Evolutionary conservation across 2,888 invertebrate species (phyloP).

Genomic region (Megastigmus dorsalis): DNA sequence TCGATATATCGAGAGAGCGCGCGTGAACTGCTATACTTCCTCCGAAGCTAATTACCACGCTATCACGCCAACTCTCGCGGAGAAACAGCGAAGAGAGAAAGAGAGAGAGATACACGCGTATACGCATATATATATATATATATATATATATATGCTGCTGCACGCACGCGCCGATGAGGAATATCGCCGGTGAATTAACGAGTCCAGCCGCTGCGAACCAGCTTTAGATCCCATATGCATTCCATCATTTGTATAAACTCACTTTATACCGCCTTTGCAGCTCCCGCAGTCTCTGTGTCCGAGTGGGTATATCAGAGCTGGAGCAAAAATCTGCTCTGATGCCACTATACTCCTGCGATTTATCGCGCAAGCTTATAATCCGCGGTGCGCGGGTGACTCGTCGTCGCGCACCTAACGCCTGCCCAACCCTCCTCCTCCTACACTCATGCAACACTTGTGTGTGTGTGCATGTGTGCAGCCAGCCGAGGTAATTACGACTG

Average conservation of each 20-base stretch:
- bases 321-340: not conserved
- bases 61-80: constrained; percentile 24
- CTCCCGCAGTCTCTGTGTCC: no score
- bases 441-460: no score
- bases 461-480: not conserved
- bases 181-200: no score
- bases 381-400: no score
- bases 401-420: no score
- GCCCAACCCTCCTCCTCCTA: no score
- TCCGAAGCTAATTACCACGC: constrained; percentile 12
- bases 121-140: not conserved
- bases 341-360: constrained; percentile 15
- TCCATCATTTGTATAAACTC: constrained; percentile 22
- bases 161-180: no score
- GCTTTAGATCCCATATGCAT: constrained; percentile 10
- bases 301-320: no score
- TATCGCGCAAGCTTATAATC: constrained; percentile 19
- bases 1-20: constrained; percentile 16
- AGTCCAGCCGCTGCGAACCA: not conserved
- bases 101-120: not conserved
- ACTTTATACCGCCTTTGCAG: not conserved
- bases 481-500: constrained; percentile 7
- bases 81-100: not conserved
- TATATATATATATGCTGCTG: not conserved
- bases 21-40: not conserved